These are phyloP conservation scores for Hycleus phaleratus DNA, from an alignment of 1,140 invertebrate genomes.

Conservation along the genomic window DNA sequence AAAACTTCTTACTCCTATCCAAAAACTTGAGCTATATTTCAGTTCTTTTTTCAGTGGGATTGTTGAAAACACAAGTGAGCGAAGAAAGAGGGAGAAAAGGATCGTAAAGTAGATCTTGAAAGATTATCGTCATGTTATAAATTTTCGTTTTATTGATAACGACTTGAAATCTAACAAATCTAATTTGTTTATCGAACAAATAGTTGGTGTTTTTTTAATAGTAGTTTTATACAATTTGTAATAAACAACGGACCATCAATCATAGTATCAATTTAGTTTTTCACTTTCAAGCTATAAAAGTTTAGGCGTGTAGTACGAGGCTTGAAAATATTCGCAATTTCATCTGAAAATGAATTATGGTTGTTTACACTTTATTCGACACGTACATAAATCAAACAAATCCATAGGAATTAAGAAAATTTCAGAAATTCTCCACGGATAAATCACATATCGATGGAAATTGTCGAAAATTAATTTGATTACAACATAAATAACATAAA, in stretches of 20 bases:
- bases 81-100: too few relatives aligned
- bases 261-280: conserved; percentile 6
- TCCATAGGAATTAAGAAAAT: conserved; percentile 6
- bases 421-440: neutral
- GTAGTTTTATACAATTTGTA: neutral
- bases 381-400: conserved; percentile 20
- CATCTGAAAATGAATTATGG: conserved; percentile 20
- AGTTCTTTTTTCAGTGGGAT: conserved; percentile 1
- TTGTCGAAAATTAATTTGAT: too few relatives aligned
- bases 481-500: too few relatives aligned
- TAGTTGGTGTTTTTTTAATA: too few relatives aligned
- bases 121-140: too few relatives aligned
- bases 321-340: conserved; percentile 19
- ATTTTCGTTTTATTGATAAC: too few relatives aligned
- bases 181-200: too few relatives aligned
- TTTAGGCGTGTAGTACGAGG: neutral
- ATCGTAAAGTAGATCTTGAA: too few relatives aligned
- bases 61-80: too few relatives aligned
- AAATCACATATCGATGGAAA: too few relatives aligned
- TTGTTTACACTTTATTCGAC: conserved; percentile 27
- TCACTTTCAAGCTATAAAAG: neutral
- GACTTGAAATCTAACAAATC: too few relatives aligned
- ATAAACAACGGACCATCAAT: conserved; percentile 3
- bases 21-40: conserved; percentile 9
- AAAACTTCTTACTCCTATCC: conserved; percentile 3